phyloP scores from a whole-genome alignment of 2,113 vertebrate genomes.

The Myanophis thanlyinensis region DNA sequence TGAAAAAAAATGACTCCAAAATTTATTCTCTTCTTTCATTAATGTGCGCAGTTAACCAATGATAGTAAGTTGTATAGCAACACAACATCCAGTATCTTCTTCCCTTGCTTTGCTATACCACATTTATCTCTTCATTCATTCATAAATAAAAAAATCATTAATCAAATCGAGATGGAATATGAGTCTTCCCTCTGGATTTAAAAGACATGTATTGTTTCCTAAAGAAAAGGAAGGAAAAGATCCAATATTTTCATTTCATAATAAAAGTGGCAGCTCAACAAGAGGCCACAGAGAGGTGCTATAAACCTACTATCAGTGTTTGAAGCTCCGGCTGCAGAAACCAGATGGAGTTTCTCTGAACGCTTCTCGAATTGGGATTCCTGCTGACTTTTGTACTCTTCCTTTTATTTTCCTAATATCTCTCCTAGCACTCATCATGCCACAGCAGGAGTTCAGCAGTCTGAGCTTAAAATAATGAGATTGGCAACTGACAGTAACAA shows the following conservation, averaged over 20 bases:
- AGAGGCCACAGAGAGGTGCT: conserved; percentile 76
- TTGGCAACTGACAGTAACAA: conserved; percentile 62
- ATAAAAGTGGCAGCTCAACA: conserved; percentile 36
- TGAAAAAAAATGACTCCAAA: background rate
- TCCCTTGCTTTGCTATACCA: conserved; percentile 20
- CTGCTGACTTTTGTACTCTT: conserved; percentile 60
- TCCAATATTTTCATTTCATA: background rate
- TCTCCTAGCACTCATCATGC: conserved; percentile 52
- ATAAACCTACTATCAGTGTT: conserved; percentile 60
- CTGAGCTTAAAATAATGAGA: conserved; percentile 63
- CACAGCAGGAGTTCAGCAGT: conserved; percentile 59
- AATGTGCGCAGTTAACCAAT: background rate
- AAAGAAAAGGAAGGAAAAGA: background rate
- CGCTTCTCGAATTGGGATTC: conserved; percentile 43
- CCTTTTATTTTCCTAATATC: conserved; percentile 47
- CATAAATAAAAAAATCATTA: background rate
- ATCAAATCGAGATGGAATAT: background rate
- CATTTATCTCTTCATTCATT: conserved; percentile 18
- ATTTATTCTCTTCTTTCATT: background rate
- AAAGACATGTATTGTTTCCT: background rate
- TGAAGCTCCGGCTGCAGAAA: conserved; percentile 26
- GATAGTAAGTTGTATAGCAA: background rate
- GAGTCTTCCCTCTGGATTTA: background rate
- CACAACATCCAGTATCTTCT: background rate
- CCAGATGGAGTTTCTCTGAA: conserved; percentile 47